phyloP scores from a whole-genome alignment of 2,113 vertebrate species.

The Anhinga anhinga region DNA sequence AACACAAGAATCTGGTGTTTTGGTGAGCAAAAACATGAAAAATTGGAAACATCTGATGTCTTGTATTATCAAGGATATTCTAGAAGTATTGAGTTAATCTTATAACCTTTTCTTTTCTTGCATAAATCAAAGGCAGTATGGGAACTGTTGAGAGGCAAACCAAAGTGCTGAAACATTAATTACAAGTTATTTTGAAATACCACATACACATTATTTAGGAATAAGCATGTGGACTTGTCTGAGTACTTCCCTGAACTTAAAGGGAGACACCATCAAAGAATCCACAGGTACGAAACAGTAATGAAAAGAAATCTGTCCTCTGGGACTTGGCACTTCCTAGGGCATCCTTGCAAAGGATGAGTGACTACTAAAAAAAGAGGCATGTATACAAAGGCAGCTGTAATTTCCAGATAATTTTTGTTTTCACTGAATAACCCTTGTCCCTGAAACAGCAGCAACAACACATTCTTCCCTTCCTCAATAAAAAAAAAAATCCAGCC shows the following conservation, averaged over 20 bases:
- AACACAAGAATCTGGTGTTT: background rate
- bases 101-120: background rate
- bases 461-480: accelerated
- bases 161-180: background rate
- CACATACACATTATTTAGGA: background rate
- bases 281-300: background rate
- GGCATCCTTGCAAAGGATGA: background rate
- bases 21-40: background rate
- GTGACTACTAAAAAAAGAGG: background rate
- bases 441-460: background rate
- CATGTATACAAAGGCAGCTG: background rate
- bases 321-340: background rate
- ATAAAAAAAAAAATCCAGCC: background rate
- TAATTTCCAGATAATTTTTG: background rate
- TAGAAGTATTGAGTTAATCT: background rate
- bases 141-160: background rate
- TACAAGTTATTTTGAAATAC: background rate
- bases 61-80: background rate
- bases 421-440: background rate
- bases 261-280: background rate
- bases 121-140: background rate
- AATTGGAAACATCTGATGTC: background rate
- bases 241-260: background rate
- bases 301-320: background rate
- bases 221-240: background rate